These are phyloP conservation scores for Cephus pygmeus DNA, from an alignment of 2,888 invertebrate species.

Conservation along the genomic window DNA sequence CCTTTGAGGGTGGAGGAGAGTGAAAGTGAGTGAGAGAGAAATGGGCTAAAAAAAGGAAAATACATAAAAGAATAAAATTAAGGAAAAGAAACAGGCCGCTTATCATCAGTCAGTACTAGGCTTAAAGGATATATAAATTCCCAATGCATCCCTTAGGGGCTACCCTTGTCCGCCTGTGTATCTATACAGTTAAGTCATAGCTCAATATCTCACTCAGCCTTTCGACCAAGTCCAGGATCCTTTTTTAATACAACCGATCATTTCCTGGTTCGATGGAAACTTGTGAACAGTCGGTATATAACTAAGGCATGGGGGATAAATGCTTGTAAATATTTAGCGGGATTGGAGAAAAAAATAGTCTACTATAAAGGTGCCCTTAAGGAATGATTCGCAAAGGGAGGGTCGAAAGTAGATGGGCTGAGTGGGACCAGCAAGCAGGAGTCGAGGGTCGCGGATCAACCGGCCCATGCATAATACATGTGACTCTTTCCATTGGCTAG, in stretches of 20 bases:
- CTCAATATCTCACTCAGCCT: slow-evolving; percentile 22
- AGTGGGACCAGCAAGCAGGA: slow-evolving; percentile 8
- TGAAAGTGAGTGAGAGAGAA: too few species aligned
- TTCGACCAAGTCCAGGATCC: slow-evolving; percentile 7
- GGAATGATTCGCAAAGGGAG: slow-evolving; percentile 16
- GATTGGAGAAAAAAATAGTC: slow-evolving; percentile 22
- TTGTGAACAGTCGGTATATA: background rate
- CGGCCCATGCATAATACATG: slow-evolving; percentile 49
- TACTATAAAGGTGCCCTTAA: slow-evolving; percentile 25
- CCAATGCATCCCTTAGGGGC: slow-evolving; percentile 1
- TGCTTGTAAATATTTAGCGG: slow-evolving; percentile 48
- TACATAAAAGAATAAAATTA: slow-evolving; percentile 7
- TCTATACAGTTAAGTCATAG: slow-evolving; percentile 21
- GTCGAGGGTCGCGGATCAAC: slow-evolving; percentile 44
- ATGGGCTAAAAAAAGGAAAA: background rate
- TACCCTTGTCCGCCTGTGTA: slow-evolving; percentile 21
- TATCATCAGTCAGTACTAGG: too few species aligned
- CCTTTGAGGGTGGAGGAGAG: too few species aligned
- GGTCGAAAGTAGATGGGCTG: slow-evolving; percentile 18
- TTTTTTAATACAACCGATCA: slow-evolving; percentile 23
- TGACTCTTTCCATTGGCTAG: slow-evolving; percentile 27
- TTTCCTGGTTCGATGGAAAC: slow-evolving; percentile 17
- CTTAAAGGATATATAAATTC: too few species aligned
- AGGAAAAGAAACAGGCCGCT: slow-evolving; percentile 11
- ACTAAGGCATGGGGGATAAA: slow-evolving; percentile 29